phyloP scores from a whole-genome alignment of 1,140 invertebrate species.

The Drosophila sp. region DNA sequence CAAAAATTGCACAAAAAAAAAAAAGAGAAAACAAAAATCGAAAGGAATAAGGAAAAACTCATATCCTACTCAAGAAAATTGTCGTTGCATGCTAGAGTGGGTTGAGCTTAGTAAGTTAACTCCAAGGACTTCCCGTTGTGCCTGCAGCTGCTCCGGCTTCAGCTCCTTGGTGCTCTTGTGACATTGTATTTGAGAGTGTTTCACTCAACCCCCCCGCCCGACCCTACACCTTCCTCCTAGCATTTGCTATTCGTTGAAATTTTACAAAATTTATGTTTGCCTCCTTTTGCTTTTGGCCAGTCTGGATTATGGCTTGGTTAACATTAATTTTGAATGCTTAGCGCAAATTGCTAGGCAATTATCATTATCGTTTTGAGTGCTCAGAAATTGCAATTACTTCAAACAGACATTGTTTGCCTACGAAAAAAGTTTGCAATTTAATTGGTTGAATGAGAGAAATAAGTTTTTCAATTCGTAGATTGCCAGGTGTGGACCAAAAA shows the following conservation, averaged over 20 bases:
- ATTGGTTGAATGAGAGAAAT: constrained; percentile 14
- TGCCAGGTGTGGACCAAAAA: constrained; percentile 9
- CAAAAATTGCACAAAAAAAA: constrained; percentile 52
- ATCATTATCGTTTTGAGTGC: constrained; percentile 39
- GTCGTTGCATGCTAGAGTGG: constrained; percentile 66
- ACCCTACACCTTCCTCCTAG: not conserved
- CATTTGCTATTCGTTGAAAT: not conserved
- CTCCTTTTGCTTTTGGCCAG: not conserved
- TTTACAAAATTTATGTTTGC: constrained; percentile 29
- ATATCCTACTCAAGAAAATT: constrained; percentile 73
- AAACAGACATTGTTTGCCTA: constrained; percentile 25
- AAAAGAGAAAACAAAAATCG: constrained; percentile 50
- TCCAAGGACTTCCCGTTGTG: constrained; percentile 30
- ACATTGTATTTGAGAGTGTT: constrained; percentile 63
- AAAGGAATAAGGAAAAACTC: constrained; percentile 58
- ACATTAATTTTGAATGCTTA: constrained; percentile 24
- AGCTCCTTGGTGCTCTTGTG: constrained; percentile 26
- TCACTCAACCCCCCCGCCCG: constrained; percentile 4
- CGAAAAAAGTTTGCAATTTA: constrained; percentile 36
- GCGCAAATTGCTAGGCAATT: constrained; percentile 32
- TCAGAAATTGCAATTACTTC: constrained; percentile 34
- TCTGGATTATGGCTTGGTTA: constrained; percentile 23
- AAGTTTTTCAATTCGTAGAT: constrained; percentile 58
- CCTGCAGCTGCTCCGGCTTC: constrained; percentile 13
- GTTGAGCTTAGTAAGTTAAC: constrained; percentile 29